Evolutionary conservation across 2,113 vertebrate species (phyloP).

Genomic region (Gopherus evgoodei): DNA sequence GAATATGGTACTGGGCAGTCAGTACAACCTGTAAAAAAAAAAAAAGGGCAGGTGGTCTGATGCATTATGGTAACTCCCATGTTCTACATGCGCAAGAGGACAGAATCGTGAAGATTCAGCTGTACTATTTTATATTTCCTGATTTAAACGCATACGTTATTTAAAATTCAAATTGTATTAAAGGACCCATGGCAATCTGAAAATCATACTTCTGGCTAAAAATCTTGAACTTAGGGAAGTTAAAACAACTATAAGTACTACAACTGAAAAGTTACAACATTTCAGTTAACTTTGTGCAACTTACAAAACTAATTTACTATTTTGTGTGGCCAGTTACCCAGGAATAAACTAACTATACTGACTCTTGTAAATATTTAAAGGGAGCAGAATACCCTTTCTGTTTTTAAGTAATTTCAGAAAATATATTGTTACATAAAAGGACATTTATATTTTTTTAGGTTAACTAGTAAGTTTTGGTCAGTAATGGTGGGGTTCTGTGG

Average conservation of each 20-base stretch:
- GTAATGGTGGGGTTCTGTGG: too few species aligned
- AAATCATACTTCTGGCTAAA: not conserved
- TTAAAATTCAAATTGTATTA: not conserved
- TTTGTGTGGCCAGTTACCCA: not conserved
- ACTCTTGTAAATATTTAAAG: not conserved
- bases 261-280: not conserved
- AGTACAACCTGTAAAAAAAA: not conserved
- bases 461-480: not conserved
- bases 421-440: not conserved
- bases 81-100: not conserved
- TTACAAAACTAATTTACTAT: not conserved
- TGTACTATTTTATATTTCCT: too few species aligned
- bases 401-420: not conserved
- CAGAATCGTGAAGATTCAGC: not conserved
- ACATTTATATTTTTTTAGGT: not conserved
- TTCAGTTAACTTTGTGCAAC: not conserved
- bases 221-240: not conserved
- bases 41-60: not conserved
- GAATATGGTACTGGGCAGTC: not conserved
- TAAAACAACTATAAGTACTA: not conserved
- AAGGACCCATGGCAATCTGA: not conserved
- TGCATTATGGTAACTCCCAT: not conserved
- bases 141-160: too few species aligned
- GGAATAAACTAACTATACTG: not conserved
- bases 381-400: not conserved